Percentiles rank a stretch among this genome's conserved stretches.
These are phyloP conservation scores for Papilio elwesi DNA, from an alignment of 2,888 invertebrate species.

Conservation along the genomic window DNA sequence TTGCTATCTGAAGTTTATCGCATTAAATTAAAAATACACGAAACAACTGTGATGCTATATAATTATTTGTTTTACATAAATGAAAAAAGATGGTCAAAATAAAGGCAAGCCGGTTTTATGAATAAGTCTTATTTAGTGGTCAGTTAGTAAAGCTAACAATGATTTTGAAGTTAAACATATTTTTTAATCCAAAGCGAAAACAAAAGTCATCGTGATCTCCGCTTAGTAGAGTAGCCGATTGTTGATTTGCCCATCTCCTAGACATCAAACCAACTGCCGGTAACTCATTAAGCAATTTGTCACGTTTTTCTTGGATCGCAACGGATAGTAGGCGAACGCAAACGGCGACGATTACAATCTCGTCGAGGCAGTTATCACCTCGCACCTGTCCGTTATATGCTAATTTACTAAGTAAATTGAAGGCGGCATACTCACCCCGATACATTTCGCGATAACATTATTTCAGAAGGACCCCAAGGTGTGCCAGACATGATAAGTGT, in stretches of 20 bases:
- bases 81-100: too few species aligned
- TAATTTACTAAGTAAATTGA: constrained; percentile 56
- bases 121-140: too few species aligned
- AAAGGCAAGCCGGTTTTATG: neutral
- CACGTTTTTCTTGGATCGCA: constrained; percentile 43
- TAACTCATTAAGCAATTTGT: constrained; percentile 49
- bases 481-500: too few species aligned
- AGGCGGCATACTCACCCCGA: constrained; percentile 46
- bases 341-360: constrained; percentile 66
- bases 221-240: neutral
- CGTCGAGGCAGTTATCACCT: constrained; percentile 65
- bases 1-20: constrained; percentile 12
- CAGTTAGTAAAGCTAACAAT: too few species aligned
- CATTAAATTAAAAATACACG: constrained; percentile 36
- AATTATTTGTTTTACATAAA: too few species aligned
- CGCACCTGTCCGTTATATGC: constrained; percentile 62
- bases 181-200: too few species aligned
- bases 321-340: constrained; percentile 53
- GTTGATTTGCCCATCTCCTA: neutral
- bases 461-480: neutral
- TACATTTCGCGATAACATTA: constrained; percentile 45
- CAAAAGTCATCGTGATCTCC: neutral
- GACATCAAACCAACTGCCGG: constrained; percentile 26
- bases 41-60: constrained; percentile 23
- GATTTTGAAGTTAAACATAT: too few species aligned